A percentile compares a stretch with the other conserved stretches of the same genome.
Conservation (phyloP, 1,140 invertebrate species). For the Aphis craccivora region DNA sequence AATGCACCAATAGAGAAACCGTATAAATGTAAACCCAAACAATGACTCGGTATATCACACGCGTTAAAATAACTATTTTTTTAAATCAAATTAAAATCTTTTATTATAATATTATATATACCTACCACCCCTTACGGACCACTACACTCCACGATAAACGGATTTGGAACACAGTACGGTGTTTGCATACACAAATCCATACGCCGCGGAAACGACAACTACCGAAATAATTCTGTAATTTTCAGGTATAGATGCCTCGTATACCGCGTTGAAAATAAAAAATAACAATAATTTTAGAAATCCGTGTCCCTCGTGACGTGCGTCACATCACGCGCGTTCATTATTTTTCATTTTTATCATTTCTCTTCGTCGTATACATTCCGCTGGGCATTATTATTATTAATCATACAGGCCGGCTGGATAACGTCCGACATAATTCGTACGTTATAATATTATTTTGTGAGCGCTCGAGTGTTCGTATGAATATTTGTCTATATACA, state of each 20-base stretch:
- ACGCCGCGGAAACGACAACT: neutral
- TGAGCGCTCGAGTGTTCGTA: neutral
- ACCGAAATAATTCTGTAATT: neutral
- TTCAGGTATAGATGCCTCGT: neutral
- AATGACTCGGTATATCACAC: neutral
- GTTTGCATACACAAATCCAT: neutral
- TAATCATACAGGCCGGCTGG: neutral
- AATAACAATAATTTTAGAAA: neutral
- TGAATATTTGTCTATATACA: neutral
- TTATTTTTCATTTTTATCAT: slow-evolving; percentile 32
- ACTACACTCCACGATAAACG: neutral
- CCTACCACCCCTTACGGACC: neutral
- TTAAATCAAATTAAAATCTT: neutral
- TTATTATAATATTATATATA: neutral
- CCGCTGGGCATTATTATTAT: neutral
- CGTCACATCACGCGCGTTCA: no score
- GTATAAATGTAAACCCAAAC: neutral
- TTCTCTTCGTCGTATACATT: neutral
- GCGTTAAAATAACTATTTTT: neutral
- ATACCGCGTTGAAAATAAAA: neutral
- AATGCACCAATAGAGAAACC: neutral
- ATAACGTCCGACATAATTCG: neutral
- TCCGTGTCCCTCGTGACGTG: neutral
- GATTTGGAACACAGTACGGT: neutral
- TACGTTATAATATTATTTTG: neutral